These are phyloP conservation scores for Acanthisitta chloris DNA, from an alignment of 2,113 vertebrate species.

Conservation along the genomic window DNA sequence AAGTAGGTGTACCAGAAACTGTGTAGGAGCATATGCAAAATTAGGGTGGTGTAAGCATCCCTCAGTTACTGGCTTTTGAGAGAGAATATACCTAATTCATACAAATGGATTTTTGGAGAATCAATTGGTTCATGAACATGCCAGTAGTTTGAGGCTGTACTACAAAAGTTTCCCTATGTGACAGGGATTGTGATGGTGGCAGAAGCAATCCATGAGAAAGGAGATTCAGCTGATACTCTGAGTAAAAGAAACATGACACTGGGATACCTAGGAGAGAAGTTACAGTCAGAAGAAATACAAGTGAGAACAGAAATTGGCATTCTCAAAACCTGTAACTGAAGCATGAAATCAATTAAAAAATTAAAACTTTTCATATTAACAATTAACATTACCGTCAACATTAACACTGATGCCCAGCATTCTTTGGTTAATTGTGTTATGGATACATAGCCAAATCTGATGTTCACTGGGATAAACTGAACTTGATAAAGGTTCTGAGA, in stretches of 20 bases:
- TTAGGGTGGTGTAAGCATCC: background rate
- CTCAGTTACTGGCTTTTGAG: background rate
- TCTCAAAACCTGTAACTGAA: background rate
- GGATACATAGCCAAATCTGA: background rate
- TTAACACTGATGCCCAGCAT: background rate
- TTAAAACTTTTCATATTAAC: fast-evolving
- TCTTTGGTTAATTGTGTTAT: background rate
- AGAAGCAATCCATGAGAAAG: background rate
- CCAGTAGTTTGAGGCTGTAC: background rate
- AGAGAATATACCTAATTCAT: fast-evolving
- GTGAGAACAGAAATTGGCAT: background rate
- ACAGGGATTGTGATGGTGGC: background rate
- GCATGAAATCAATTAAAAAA: background rate
- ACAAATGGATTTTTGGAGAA: background rate
- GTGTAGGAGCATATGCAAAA: background rate
- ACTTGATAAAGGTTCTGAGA: background rate
- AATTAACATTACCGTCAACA: no score
- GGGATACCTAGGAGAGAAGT: background rate
- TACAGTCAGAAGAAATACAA: background rate
- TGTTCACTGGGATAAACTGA: background rate
- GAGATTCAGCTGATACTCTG: background rate
- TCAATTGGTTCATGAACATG: background rate
- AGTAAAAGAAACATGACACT: background rate
- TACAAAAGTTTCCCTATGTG: background rate
- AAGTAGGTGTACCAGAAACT: background rate